Percentiles rank a stretch among this genome's conserved stretches.
phyloP scores from a whole-genome alignment of 2,113 vertebrate species.

The Oriolus oriolus region DNA sequence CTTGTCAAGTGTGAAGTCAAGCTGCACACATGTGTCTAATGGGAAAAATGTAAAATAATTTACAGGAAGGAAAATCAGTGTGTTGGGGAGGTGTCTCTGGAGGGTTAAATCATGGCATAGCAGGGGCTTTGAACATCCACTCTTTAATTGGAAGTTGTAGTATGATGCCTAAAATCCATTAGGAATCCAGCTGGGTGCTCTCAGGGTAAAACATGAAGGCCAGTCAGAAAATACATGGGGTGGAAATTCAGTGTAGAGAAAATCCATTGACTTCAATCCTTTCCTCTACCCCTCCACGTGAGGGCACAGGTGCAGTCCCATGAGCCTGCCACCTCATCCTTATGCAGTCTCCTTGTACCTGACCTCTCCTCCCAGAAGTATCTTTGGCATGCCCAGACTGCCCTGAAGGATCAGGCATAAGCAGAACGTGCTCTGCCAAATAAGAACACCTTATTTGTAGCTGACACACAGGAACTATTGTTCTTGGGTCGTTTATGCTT shows the following conservation, averaged over 20 bases:
- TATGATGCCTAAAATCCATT: neutral
- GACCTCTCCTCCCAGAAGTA: neutral
- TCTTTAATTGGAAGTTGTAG: neutral
- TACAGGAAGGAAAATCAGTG: neutral
- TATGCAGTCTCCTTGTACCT: neutral
- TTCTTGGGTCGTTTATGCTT: constrained; percentile 6
- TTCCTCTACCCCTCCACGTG: neutral
- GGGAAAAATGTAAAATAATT: neutral
- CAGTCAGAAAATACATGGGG: neutral
- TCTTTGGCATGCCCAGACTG: neutral
- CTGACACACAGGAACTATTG: neutral
- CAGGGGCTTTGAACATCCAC: neutral
- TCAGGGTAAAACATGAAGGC: neutral
- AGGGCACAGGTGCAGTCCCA: neutral
- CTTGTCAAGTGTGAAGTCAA: neutral
- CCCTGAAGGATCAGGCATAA: neutral
- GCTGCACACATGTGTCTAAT: neutral
- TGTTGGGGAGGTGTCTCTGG: neutral
- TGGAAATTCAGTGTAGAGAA: neutral
- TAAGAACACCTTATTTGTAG: neutral
- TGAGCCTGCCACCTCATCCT: neutral
- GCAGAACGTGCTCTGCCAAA: neutral
- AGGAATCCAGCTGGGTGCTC: neutral
- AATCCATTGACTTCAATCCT: neutral
- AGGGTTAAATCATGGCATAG: neutral